Percentiles rank a stretch among this genome's conserved stretches.
Evolutionary conservation across 2,797 vertebrate species (phyloP).

Genomic region (Rhodeus uyekii): DNA sequence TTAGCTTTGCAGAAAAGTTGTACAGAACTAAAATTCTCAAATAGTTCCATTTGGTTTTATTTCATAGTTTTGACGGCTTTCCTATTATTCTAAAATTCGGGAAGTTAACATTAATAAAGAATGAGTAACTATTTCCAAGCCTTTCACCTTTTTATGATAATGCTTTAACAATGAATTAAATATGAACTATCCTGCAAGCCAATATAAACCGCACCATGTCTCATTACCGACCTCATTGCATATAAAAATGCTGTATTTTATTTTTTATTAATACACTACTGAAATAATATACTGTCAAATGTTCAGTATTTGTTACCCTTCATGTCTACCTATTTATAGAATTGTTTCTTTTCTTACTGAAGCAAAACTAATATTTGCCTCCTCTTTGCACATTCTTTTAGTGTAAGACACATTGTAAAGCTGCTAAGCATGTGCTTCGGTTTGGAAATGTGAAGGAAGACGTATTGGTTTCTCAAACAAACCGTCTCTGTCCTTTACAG

Average conservation of each 20-base stretch:
- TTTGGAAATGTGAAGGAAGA: neutral
- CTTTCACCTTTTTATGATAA: neutral
- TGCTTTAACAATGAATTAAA: neutral
- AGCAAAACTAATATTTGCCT: slow-evolving; percentile 61
- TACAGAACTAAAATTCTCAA: neutral
- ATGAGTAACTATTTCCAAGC: neutral
- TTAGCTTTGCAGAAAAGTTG: neutral
- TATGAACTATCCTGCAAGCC: slow-evolving; percentile 30
- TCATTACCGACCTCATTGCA: slow-evolving; percentile 60
- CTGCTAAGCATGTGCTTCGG: slow-evolving; percentile 1
- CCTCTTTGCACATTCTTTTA: slow-evolving; percentile 12
- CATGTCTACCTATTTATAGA: slow-evolving; percentile 39
- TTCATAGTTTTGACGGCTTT: neutral
- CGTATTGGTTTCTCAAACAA: neutral
- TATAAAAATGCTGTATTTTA: slow-evolving; percentile 74
- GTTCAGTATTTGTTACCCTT: slow-evolving; percentile 50
- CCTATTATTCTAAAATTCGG: neutral
- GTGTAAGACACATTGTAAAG: too few species aligned
- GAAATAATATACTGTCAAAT: slow-evolving; percentile 46
- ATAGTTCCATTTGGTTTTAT: neutral
- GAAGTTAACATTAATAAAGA: neutral
- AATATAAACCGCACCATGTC: slow-evolving; percentile 45
- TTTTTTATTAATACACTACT: slow-evolving; percentile 56
- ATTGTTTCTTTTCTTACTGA: slow-evolving; percentile 62
- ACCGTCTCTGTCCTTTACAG: neutral